These are phyloP conservation scores for Camponotus pennsylvanicus DNA, from an alignment of 1,140 invertebrate species.

Conservation along the genomic window DNA sequence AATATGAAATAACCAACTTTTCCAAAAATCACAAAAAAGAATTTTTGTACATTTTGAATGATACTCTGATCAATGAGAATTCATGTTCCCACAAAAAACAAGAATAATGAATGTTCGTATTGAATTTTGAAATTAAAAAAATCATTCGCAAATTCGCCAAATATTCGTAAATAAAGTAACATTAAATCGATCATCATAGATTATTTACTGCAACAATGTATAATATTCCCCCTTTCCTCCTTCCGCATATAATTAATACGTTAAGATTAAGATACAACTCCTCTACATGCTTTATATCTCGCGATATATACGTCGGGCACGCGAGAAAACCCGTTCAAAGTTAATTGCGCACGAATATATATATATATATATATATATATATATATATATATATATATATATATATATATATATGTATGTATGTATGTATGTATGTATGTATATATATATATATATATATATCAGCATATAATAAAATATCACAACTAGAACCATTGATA, in stretches of 20 bases:
- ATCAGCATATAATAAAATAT: slow-evolving; percentile 83
- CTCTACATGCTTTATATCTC: slow-evolving; percentile 46
- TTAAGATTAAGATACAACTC: slow-evolving; percentile 49
- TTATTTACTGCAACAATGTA: slow-evolving; percentile 35
- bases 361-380: slow-evolving; percentile 39
- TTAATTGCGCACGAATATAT: slow-evolving; percentile 58
- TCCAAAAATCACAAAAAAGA: not conserved
- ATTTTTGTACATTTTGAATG: slow-evolving; percentile 10
- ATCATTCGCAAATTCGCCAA: not conserved
- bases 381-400: slow-evolving; percentile 7
- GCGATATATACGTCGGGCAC: slow-evolving; percentile 52
- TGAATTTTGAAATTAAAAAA: slow-evolving; percentile 16
- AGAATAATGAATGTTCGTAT: slow-evolving; percentile 14
- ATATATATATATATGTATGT: slow-evolving; percentile 13
- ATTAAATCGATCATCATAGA: not conserved
- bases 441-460: not conserved
- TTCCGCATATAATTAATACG: slow-evolving; percentile 14
- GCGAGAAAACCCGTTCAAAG: slow-evolving; percentile 45
- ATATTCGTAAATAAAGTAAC: not conserved
- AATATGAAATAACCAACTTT: not conserved
- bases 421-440: slow-evolving; percentile 38
- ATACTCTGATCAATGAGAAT: not conserved
- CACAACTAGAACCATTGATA: slow-evolving; percentile 85
- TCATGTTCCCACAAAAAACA: not conserved
- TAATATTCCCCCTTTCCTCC: not conserved